These are phyloP conservation scores for Zaprionus africanus DNA, from an alignment of 1,140 invertebrate genomes.

Conservation along the genomic window DNA sequence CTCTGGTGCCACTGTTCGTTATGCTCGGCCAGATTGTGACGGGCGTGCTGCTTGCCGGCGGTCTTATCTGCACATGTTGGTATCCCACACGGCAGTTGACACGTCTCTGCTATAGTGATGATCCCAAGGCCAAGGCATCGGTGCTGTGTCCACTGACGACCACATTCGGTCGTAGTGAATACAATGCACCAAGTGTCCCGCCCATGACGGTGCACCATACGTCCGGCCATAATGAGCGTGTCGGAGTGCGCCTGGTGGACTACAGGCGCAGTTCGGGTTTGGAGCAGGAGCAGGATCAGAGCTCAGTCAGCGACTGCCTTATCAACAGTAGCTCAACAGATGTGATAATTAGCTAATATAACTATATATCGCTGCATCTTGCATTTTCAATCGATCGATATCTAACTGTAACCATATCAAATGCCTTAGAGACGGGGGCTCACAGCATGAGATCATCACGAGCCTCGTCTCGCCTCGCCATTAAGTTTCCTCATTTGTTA, in stretches of 20 bases:
- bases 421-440: conserved; percentile 15
- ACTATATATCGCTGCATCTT: conserved; percentile 40
- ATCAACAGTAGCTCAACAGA: conserved; percentile 48
- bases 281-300: conserved; percentile 3
- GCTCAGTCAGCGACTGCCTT: conserved; percentile 46
- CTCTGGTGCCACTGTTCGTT: conserved; percentile 69
- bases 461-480: conserved; percentile 31
- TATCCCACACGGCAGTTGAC: conserved; percentile 74
- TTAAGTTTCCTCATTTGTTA: conserved; percentile 44
- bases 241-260: conserved; percentile 66
- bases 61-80: conserved; percentile 78
- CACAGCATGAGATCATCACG: not conserved
- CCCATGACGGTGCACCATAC: conserved; percentile 29
- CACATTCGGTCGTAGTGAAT: conserved; percentile 26
- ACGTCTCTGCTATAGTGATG: conserved; percentile 69
- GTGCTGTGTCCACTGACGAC: conserved; percentile 60
- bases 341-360: conserved; percentile 78
- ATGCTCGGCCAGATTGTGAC: conserved; percentile 74
- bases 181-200: not conserved
- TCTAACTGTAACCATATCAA: conserved; percentile 19
- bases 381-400: conserved; percentile 51
- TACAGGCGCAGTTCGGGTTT: conserved; percentile 63
- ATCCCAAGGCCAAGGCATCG: conserved; percentile 71
- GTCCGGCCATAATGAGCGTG: conserved; percentile 43
- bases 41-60: conserved; percentile 68